Conservation (phyloP, 2,888 invertebrate genomes). For the Chorisops tibialis region DNA sequence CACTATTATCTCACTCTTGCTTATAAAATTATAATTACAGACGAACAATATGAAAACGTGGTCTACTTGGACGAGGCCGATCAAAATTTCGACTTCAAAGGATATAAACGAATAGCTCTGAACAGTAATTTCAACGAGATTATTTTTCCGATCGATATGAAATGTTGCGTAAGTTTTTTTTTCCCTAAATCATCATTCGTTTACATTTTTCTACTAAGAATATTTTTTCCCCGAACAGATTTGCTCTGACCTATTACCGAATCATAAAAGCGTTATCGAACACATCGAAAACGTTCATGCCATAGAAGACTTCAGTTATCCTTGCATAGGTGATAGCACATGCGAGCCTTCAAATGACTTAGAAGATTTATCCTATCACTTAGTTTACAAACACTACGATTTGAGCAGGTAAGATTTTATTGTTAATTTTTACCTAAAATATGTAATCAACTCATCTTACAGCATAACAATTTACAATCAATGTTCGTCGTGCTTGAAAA, state of each 20-base stretch:
- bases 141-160: conserved; percentile 29
- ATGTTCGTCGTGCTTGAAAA: conserved; percentile 44
- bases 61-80: conserved; percentile 29
- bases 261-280: conserved; percentile 29
- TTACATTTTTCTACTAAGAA: background rate
- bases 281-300: conserved; percentile 29
- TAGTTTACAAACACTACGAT: conserved; percentile 44
- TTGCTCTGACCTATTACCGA: conserved; percentile 28
- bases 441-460: background rate
- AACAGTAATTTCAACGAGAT: conserved; percentile 32
- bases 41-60: conserved; percentile 21
- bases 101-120: conserved; percentile 15
- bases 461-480: conserved; percentile 18
- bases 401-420: conserved; percentile 33
- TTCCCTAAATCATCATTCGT: too few species aligned
- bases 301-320: conserved; percentile 29
- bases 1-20: too few species aligned
- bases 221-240: conserved; percentile 18
- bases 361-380: conserved; percentile 42
- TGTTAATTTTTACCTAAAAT: background rate
- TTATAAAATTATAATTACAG: too few species aligned
- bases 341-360: conserved; percentile 32
- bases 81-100: conserved; percentile 24
- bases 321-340: conserved; percentile 41
- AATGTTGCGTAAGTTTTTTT: conserved; percentile 31